A percentile compares a stretch with the other conserved stretches of the same genome.
Evolutionary conservation across 2,113 vertebrate genomes (phyloP).

Genomic region (Bubalus kerabau): DNA sequence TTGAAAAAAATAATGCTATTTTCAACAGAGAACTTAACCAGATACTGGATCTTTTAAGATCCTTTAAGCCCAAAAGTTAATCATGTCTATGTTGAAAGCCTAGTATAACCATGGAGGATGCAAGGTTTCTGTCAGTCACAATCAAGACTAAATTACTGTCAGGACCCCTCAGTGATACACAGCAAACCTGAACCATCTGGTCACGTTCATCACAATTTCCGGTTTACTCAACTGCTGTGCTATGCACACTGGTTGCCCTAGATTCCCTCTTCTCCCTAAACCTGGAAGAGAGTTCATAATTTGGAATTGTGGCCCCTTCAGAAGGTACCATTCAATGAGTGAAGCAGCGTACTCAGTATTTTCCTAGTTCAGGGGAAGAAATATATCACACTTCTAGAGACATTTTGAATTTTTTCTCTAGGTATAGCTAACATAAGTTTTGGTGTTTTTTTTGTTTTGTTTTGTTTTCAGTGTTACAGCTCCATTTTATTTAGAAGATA

Average conservation of each 20-base stretch:
- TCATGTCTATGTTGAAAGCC: background rate
- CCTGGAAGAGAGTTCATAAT: background rate
- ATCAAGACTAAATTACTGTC: background rate
- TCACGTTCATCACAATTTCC: background rate
- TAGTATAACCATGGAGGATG: background rate
- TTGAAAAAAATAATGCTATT: background rate
- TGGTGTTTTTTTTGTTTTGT: background rate
- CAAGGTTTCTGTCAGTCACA: background rate
- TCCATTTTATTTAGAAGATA: too few species aligned
- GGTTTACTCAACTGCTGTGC: background rate
- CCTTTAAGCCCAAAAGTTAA: background rate
- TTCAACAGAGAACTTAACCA: background rate
- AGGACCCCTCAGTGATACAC: fast-evolving
- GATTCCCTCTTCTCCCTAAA: background rate
- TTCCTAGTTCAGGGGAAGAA: background rate
- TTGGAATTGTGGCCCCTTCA: background rate
- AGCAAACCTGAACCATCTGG: background rate
- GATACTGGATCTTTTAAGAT: background rate
- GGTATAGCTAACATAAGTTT: background rate
- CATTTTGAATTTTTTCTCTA: background rate
- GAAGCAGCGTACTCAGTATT: background rate
- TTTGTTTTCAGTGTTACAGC: too few species aligned
- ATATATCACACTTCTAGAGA: background rate
- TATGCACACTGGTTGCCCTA: background rate
- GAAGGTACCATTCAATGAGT: background rate